Conservation (phyloP, 1,140 invertebrate genomes). For the Acyrthosiphon pisum region DNA sequence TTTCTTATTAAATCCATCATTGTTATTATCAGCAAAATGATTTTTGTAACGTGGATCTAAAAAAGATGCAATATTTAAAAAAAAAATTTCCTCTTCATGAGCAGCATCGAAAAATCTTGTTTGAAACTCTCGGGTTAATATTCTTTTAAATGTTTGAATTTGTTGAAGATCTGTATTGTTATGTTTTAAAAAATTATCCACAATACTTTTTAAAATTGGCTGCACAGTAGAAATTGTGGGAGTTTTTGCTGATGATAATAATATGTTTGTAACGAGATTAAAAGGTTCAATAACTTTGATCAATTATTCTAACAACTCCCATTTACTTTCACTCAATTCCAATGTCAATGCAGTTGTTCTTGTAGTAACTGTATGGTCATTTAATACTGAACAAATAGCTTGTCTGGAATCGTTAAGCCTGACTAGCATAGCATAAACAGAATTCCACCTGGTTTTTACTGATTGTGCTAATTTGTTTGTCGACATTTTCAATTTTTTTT, state of each 20-base stretch:
- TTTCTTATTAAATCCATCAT: too few species aligned
- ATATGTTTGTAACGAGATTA: too few species aligned
- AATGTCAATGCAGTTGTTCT: not conserved
- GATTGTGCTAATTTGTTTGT: not conserved
- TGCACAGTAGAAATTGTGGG: not conserved
- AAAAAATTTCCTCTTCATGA: not conserved
- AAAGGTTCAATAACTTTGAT: too few species aligned
- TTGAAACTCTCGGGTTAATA: not conserved
- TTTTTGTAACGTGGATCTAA: conserved; percentile 8
- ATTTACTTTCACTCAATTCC: conserved; percentile 4
- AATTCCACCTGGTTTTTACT: not conserved
- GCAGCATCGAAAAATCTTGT: not conserved
- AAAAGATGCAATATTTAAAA: conserved; percentile 15
- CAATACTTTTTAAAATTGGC: not conserved
- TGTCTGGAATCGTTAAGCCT: not conserved
- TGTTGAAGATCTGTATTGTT: not conserved
- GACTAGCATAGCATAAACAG: not conserved
- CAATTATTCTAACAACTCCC: not conserved
- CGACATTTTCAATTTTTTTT: not conserved
- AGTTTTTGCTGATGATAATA: too few species aligned
- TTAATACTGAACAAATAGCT: not conserved
- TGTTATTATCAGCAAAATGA: not conserved
- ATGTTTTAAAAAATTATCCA: not conserved
- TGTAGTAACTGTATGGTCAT: too few species aligned
- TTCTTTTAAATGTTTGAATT: not conserved